Conservation (phyloP, 23 tunicate species). For the Corella eumyota region DNA sequence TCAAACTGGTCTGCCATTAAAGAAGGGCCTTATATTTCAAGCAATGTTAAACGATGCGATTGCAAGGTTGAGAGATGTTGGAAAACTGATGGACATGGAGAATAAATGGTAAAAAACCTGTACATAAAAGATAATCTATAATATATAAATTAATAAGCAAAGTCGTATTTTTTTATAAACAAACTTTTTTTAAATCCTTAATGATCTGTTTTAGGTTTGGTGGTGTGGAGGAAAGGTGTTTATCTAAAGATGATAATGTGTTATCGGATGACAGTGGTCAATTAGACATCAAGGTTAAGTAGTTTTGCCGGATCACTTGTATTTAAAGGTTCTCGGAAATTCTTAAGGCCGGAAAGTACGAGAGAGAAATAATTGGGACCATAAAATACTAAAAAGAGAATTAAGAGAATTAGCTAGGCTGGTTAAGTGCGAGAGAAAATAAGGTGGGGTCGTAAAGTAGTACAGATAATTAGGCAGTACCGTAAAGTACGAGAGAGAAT, state of each 20-base stretch:
- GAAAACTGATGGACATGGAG: constrained; percentile 18
- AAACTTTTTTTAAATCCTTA: background rate
- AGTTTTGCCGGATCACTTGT: no score
- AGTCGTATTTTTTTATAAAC: background rate
- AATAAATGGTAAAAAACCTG: constrained; percentile 11
- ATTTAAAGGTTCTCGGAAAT: no score
- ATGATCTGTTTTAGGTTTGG: constrained; percentile 25
- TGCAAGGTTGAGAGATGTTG: constrained; percentile 14
- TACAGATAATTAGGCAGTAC: no score
- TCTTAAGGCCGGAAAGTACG: no score
- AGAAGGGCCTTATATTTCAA: constrained; percentile 23
- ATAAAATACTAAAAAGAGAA: no score
- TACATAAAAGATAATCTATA: background rate
- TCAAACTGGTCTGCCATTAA: constrained; percentile 33
- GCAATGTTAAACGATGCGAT: constrained; percentile 26
- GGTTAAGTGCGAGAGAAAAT: no score
- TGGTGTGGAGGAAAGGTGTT: constrained; percentile 23
- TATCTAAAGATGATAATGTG: background rate
- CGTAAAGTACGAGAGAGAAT: no score
- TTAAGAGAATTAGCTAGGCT: no score
- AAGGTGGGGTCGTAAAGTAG: no score
- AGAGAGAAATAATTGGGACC: no score
- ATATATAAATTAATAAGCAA: background rate
- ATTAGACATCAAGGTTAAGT: constrained; percentile 34
- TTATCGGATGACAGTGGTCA: constrained; percentile 26